These are phyloP conservation scores for Cantharis flavilabris DNA, from an alignment of 2,888 invertebrate species.

Conservation along the genomic window DNA sequence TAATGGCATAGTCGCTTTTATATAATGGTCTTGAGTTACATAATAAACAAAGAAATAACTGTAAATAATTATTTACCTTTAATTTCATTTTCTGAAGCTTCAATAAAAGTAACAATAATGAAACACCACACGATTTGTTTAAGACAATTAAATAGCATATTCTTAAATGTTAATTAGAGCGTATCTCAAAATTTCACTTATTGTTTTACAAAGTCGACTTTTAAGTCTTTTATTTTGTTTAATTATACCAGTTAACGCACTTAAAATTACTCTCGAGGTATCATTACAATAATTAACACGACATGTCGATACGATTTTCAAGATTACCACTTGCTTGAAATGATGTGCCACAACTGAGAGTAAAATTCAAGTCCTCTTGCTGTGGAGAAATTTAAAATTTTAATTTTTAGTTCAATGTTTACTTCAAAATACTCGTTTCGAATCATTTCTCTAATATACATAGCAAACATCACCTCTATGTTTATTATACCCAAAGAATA, in stretches of 20 bases:
- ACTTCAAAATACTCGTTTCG: conserved; percentile 29
- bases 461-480: conserved; percentile 21
- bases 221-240: not conserved
- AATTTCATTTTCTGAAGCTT: conserved; percentile 51
- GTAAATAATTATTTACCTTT: conserved; percentile 42
- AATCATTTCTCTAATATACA: conserved; percentile 42
- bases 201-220: conserved; percentile 22
- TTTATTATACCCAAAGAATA: not conserved
- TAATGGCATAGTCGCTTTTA: not conserved
- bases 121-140: conserved; percentile 47
- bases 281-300: not conserved
- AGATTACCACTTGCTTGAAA: conserved; percentile 7
- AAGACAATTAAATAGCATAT: conserved; percentile 50
- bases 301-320: not conserved
- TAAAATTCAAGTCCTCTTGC: conserved; percentile 41
- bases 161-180: conserved; percentile 48
- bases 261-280: not conserved
- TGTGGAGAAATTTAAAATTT: conserved; percentile 51
- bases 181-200: conserved; percentile 42
- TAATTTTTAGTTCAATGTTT: conserved; percentile 49
- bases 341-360: conserved; percentile 31
- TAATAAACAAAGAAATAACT: not conserved
- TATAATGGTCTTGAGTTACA: not conserved
- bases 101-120: conserved; percentile 41
- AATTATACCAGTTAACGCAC: not conserved